Percentiles rank a stretch among this genome's conserved stretches.
phyloP scores from a whole-genome alignment of 2,113 vertebrate genomes.

The Antidorcas marsupialis region DNA sequence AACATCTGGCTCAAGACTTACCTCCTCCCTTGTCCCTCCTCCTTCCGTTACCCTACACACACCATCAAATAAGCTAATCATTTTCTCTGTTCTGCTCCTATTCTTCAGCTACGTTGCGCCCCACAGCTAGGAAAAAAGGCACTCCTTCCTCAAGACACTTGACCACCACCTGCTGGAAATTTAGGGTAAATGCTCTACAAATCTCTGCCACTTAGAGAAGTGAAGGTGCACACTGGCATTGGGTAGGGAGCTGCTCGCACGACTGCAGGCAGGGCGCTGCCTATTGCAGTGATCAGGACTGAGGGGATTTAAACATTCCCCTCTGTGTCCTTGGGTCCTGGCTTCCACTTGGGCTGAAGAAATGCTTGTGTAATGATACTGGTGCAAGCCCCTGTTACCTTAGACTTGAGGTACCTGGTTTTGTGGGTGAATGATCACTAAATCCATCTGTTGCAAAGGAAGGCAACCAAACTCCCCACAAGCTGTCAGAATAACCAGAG shows the following conservation, averaged over 20 bases:
- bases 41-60: neutral
- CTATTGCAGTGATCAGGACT: neutral
- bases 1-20: neutral
- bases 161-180: constrained; percentile 65
- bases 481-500: neutral
- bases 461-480: neutral
- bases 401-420: neutral
- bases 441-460: neutral
- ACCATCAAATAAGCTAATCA: neutral
- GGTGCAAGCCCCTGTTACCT: neutral
- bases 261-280: neutral
- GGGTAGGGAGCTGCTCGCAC: rapidly evolving
- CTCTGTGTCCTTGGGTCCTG: neutral
- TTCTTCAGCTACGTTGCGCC: rapidly evolving
- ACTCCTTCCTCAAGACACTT: constrained; percentile 15
- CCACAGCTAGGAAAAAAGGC: neutral
- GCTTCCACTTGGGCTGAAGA: neutral
- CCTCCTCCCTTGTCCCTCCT: neutral
- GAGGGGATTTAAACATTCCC: neutral
- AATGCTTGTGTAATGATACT: neutral
- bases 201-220: neutral
- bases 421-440: neutral
- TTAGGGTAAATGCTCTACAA: neutral
- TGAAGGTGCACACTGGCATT: neutral
- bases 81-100: neutral